Evolutionary conservation across 2,113 vertebrate genomes (phyloP).

Genomic region (Rhinichthys klamathensis): DNA sequence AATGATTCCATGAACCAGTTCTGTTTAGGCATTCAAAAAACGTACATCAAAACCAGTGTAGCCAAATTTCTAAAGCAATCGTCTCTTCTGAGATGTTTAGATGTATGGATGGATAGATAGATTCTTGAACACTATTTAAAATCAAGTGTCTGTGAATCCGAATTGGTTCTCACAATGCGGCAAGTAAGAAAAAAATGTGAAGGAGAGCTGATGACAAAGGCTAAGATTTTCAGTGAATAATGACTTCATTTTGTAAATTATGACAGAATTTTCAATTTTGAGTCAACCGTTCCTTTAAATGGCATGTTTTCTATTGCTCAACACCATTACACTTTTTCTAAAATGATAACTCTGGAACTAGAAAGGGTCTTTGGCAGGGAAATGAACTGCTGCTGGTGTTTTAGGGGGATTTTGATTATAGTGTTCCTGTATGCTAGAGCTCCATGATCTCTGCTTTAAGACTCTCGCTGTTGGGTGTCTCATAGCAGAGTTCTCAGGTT

Average conservation of each 20-base stretch:
- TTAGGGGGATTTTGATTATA: conserved; percentile 50
- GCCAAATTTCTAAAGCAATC: not conserved
- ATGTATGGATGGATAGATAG: not conserved
- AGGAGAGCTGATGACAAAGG: not conserved
- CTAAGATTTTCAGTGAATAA: not conserved
- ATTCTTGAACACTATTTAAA: not conserved
- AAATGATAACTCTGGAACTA: not conserved
- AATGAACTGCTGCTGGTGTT: not conserved
- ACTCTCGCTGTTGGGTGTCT: not conserved
- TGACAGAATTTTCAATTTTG: not conserved
- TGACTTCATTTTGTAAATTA: no score
- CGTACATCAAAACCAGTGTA: not conserved
- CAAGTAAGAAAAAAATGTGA: not conserved
- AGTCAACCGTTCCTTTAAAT: no score
- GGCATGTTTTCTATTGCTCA: not conserved
- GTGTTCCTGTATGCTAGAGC: conserved; percentile 31
- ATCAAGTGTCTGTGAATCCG: not conserved
- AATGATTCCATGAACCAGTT: not conserved
- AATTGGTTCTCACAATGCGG: not conserved
- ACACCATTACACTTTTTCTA: not conserved
- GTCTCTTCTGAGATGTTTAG: not conserved
- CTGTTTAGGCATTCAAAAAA: not conserved
- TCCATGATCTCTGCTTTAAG: not conserved
- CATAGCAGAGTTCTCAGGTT: conserved; percentile 67
- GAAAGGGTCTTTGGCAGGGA: not conserved